phyloP scores from a whole-genome alignment of 2,888 invertebrate species.

The Sphaerophoria rueppellii region DNA sequence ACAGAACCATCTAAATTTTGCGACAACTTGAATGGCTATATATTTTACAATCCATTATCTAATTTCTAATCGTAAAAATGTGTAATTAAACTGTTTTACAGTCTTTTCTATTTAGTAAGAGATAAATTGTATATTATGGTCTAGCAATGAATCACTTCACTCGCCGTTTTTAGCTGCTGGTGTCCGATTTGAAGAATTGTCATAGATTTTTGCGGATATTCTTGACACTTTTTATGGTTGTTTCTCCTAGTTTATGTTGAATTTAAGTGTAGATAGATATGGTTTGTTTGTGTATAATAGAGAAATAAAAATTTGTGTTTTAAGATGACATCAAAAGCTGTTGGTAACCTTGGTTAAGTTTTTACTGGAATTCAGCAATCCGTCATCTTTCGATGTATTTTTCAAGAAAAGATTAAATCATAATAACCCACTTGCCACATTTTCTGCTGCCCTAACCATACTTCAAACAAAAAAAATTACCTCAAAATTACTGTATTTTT shows the following conservation, averaged over 20 bases:
- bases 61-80: conserved; percentile 71
- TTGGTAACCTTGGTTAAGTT: no score
- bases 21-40: conserved; percentile 41
- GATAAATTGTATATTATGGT: conserved; percentile 32
- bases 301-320: no score
- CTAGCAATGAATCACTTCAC: conserved; percentile 51
- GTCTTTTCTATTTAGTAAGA: conserved; percentile 36
- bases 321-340: no score
- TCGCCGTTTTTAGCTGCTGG: not conserved
- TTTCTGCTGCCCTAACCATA: no score
- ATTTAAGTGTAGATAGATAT: no score
- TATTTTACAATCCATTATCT: conserved; percentile 72
- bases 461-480: no score
- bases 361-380: no score
- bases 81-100: conserved; percentile 72
- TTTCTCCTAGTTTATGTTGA: not conserved
- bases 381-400: no score
- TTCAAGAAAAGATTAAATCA: no score
- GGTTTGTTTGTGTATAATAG: no score
- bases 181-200: conserved; percentile 35
- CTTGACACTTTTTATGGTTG: conserved; percentile 12
- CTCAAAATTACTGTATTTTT: no score
- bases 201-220: conserved; percentile 6
- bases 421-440: no score
- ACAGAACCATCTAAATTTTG: conserved; percentile 53